Evolutionary conservation across 2,888 invertebrate species (phyloP), one percentile per base, ranked within the genome.

Genomic region (Nomada lathburiana): DNA sequence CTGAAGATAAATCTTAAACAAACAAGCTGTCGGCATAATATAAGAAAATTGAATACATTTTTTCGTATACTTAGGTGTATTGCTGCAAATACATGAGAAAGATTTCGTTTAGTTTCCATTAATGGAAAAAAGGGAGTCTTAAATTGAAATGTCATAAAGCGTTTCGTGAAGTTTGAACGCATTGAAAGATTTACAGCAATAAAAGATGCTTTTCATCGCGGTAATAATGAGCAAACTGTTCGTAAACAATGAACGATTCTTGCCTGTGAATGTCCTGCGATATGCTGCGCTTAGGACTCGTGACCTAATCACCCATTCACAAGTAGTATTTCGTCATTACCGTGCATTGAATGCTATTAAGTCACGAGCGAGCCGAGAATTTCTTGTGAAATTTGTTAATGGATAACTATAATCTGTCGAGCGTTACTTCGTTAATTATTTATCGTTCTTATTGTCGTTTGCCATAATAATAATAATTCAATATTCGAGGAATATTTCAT

Each of bases 251-350:
- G 90, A 88, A 87, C 86, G 86, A 90, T 90, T 90, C 90, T 90
- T 89, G 89, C 76, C 87, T 89, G 89, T 90, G 90, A 91, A 90
- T 89, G 89, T 91, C 90, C 90, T 90, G 88, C 86, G 88, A 84
- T 86, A 87, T 36, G 36, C 57, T 29, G 47, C 62, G 42, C 74
- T 26, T 64, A 62, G 71, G 52, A 59, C 67, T 76, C 63, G 23
- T 80, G 82, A 80, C 26, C 76, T 82, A 76, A 82, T 82, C 82
- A 76, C 50, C 80, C 80, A 82, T 82, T 82, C 80, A 82, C 64
- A 71, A 53, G 70, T 71, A 62, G 71, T 71, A 76, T 57, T 80
- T 72, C 67, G 71, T 63, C 77, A 78, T 78, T 73, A 53, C 23
- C 44, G 68, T 69, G 68, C 63, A 55, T 23, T 60, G 57, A 79